Conservation (phyloP, 92 coral and sea anemone species). For the Zoanthus sociatus region DNA sequence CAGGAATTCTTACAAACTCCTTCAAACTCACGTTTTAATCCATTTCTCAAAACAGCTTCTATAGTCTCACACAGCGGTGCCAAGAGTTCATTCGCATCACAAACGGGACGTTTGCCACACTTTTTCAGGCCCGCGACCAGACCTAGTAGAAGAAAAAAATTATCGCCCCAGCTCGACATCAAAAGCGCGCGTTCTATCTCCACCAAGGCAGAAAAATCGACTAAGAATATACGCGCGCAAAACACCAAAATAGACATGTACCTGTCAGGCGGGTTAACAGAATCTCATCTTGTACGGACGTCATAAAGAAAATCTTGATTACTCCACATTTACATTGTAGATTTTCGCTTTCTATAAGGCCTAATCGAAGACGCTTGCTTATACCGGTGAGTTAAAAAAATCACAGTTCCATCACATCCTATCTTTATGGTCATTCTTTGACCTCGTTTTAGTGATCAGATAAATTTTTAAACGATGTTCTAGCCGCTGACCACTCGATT, state of each 20-base stretch:
- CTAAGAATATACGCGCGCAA: constrained; percentile 23
- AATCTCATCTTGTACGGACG: constrained; percentile 72
- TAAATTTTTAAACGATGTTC: neutral
- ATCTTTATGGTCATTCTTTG: neutral
- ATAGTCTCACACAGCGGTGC: constrained; percentile 76
- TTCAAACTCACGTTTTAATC: constrained; percentile 78
- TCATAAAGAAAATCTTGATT: constrained; percentile 3
- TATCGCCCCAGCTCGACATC: neutral
- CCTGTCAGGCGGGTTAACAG: constrained; percentile 76
- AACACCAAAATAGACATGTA: constrained; percentile 11
- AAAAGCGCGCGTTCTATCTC: constrained; percentile 59
- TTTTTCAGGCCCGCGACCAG: constrained; percentile 71
- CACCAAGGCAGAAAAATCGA: constrained; percentile 55
- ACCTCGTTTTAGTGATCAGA: neutral
- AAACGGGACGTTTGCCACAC: constrained; percentile 75
- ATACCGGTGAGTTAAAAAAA: constrained; percentile 15
- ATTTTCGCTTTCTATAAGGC: neutral
- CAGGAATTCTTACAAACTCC: constrained; percentile 12
- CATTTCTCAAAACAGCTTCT: constrained; percentile 73
- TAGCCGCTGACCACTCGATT: neutral
- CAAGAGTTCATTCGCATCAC: constrained; percentile 69
- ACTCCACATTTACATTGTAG: neutral
- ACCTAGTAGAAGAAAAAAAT: constrained; percentile 45
- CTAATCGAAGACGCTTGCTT: neutral
- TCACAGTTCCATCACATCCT: neutral